A percentile compares a stretch with the other conserved stretches of the same genome.
Evolutionary conservation across 2,113 vertebrate genomes (phyloP).

Genomic region (Brachyistius frenatus): DNA sequence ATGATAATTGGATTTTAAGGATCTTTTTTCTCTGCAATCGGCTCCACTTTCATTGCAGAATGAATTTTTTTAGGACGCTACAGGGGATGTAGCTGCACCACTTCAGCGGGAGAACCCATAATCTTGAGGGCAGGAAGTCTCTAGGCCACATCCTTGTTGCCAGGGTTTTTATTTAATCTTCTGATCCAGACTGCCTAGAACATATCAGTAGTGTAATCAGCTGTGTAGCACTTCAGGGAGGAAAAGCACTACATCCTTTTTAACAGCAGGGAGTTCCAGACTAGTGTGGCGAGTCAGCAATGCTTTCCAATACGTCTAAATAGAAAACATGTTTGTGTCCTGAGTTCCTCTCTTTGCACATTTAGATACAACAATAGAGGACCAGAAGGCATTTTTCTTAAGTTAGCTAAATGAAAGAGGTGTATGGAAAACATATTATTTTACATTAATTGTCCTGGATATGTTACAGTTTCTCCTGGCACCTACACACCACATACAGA

Average conservation of each 20-base stretch:
- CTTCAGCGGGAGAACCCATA: constrained; percentile 55
- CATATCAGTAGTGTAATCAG: constrained; percentile 76
- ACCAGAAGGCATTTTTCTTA: background rate
- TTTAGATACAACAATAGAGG: background rate
- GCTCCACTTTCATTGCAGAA: constrained; percentile 6
- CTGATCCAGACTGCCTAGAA: constrained; percentile 63
- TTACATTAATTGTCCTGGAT: constrained; percentile 45
- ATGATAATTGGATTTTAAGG: constrained; percentile 44
- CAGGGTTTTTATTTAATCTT: constrained; percentile 65
- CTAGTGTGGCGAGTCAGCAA: constrained; percentile 56
- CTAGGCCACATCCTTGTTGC: constrained; percentile 71
- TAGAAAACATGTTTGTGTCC: constrained; percentile 55
- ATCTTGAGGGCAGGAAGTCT: constrained; percentile 73
- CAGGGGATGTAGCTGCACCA: constrained; percentile 40
- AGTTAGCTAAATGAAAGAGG: background rate
- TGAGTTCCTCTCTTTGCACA: constrained; percentile 13
- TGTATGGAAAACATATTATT: constrained; percentile 12
- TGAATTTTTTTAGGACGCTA: constrained; percentile 27
- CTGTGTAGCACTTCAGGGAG: constrained; percentile 65
- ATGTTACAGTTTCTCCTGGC: constrained; percentile 49
- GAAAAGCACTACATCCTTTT: constrained; percentile 64
- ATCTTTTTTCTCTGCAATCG: background rate
- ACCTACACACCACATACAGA: constrained; percentile 25
- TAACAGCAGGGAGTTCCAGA: constrained; percentile 73
- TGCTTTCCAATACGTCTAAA: constrained; percentile 42